phyloP scores from a whole-genome alignment of 2,888 invertebrate genomes.

The Bugulina stolonifera region DNA sequence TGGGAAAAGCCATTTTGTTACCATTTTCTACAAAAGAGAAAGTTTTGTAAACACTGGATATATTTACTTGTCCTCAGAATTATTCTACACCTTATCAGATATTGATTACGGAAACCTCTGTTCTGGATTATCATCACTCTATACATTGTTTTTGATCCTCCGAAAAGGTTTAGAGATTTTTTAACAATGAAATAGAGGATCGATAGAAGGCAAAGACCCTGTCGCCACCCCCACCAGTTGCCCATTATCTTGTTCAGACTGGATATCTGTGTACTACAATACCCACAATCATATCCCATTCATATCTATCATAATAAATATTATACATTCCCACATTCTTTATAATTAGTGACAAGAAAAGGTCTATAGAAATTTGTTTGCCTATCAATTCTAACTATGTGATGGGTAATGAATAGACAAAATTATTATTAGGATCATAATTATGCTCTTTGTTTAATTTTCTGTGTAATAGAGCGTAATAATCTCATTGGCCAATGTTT shows the following conservation, averaged over 20 bases:
- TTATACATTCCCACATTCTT: constrained; percentile 23
- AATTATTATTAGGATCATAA: background rate
- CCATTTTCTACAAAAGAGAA: background rate
- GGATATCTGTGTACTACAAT: background rate
- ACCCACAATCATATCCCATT: background rate
- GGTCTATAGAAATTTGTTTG: background rate
- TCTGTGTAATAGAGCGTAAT: constrained; percentile 2
- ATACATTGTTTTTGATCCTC: constrained; percentile 23
- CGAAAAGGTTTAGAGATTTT: background rate
- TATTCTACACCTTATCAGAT: background rate
- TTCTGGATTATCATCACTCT: background rate
- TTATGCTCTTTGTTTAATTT: constrained; percentile 19
- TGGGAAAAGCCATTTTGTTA: background rate
- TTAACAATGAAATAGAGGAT: background rate
- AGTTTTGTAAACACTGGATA: background rate
- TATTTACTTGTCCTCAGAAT: background rate
- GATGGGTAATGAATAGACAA: background rate
- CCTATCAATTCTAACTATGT: constrained; percentile 10
- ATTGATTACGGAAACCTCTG: background rate
- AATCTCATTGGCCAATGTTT: background rate
- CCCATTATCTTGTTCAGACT: background rate
- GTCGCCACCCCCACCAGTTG: constrained; percentile 24
- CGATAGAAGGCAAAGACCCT: background rate
- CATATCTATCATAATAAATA: background rate
- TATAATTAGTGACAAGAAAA: constrained; percentile 2